Base-by-base conservation (phyloP, 2,888 invertebrate genomes). In the Achlya flavicornis region DNA sequence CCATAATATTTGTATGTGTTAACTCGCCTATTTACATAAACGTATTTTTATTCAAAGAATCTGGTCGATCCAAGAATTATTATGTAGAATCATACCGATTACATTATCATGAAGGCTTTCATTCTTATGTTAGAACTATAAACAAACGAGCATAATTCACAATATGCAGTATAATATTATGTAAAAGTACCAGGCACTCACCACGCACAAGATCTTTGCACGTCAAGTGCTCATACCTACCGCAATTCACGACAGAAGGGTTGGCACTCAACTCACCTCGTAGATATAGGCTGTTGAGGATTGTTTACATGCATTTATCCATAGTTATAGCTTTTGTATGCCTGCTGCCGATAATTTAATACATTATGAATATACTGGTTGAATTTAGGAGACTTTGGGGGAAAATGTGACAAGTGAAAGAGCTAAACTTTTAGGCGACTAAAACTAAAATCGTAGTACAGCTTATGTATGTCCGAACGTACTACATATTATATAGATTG, bases 111-210 rank as follows among this genome's bases (percentile, higher is more conserved):
- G 26, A 26, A 26, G 26, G n/a, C n/a, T n/a, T n/a, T n/a, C n/a
- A n/a, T n/a, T 26, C 26, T 63, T 66, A 57, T 41, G 48, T 43
- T 61, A 46, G 38, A 32, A 14, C 32, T 35, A 46, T 14, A 26
- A 43, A 59, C 63, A 69, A 69, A 60, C 63, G 66, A 65, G 68
- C 67, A 75, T 71, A 74, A 72, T 71, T 69, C 68, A 68, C 64
- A 32, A 58, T 58, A 53, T 53, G 16, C 53, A 53, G 53, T 19
- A 53, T 53, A 53, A 53, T 53, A 53, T 53, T 19, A 53, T 53
- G 53, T 53, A 53, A 53, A 53, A 53, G 53, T 19, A 53, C 53
- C 19, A 53, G 53, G 53, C 57, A 60, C 63, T 60, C 62, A 48
- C n/a, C 46, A 66, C 64, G 64, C 68, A 64, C 48, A 68, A 68